Conservation (phyloP, 2,888 invertebrate genomes). For the Eupeodes latifasciatus region DNA sequence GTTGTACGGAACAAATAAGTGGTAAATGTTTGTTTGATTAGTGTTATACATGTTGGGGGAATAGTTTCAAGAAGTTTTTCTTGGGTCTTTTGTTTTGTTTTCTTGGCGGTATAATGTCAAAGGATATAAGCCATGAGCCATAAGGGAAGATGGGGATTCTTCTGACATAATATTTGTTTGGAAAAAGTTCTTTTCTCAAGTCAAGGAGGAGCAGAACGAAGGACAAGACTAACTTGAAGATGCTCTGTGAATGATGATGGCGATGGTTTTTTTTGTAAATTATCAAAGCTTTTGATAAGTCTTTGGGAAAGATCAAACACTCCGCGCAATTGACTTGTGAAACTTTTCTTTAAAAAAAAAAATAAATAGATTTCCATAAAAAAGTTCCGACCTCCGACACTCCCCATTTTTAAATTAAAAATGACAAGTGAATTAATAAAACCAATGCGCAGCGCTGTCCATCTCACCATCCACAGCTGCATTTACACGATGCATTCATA, state of each 20-base stretch:
- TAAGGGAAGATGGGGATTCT: conserved; percentile 5
- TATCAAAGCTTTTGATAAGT: background rate
- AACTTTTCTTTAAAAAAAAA: background rate
- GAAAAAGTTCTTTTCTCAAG: background rate
- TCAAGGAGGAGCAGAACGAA: background rate
- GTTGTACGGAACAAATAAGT: conserved; percentile 71
- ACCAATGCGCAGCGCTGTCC: background rate
- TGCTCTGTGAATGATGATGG: background rate
- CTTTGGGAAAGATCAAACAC: background rate
- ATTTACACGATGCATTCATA: conserved; percentile 32
- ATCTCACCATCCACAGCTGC: conserved; percentile 4
- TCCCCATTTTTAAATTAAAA: conserved; percentile 34
- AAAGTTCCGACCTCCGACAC: conserved; percentile 67
- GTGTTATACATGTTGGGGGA: conserved; percentile 12
- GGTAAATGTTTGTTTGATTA: conserved; percentile 60
- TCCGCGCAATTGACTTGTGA: background rate
- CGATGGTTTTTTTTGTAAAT: background rate
- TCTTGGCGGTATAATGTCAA: conserved; percentile 49
- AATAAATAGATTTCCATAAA: conserved; percentile 6
- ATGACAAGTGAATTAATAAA: conserved; percentile 30
- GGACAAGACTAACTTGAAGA: background rate
- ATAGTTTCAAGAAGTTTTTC: conserved; percentile 5
- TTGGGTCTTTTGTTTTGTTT: conserved; percentile 2
- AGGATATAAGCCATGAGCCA: conserved; percentile 40
- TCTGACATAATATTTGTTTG: conserved; percentile 37